Evolutionary conservation across 2,888 invertebrate species (phyloP), one percentile per base, ranked within the genome.

Genomic region (Neoscelio sp.): DNA sequence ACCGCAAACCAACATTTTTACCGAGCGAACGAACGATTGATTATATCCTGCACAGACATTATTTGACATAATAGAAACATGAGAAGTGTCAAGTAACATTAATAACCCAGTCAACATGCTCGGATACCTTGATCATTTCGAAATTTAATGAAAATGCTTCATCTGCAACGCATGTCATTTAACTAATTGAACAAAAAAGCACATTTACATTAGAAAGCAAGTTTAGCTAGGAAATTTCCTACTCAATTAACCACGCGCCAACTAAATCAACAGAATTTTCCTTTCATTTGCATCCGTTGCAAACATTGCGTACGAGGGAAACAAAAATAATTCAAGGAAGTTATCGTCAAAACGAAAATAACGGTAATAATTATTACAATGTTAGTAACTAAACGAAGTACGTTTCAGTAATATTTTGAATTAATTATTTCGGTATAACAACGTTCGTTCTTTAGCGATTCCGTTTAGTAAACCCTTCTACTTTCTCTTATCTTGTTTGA

Each of bases 401-500:
- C 35, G 6, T 26, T 7, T 38, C 15, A 8, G 33, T 30, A 70
- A 62, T 60, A 54, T 58, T 50, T 50, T 13, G 10, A 65, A 56
- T 56, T 48, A 42, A 74, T 67, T 75, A 75, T 67, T 75, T 60
- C 5, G 8, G 23, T 42, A 33, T 26, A n/a, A n/a, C 28, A 40
- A 44, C 8, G 44, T 68, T 54, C 54, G 23, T 23, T 23, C 23
- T 62, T 62, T 35, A 26, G 38, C 40, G 28, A 62, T 68, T 54
- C 10, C 38, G 58, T 50, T 33, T 62, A 68, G 35, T 60, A 40
- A 68, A 62, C 60, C 62, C 62, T 54, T 60, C 46, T 54, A 60
- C 54, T 62, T 58, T 30, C 23, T 46, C 75, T 76, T 76, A 76
- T 76, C 75, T 76, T 68, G 62, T 76, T 76, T 76, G 68, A 68